These are phyloP conservation scores for Desmophyllum pertusum DNA, from an alignment of 92 coral and sea anemone species.

Conservation along the genomic window DNA sequence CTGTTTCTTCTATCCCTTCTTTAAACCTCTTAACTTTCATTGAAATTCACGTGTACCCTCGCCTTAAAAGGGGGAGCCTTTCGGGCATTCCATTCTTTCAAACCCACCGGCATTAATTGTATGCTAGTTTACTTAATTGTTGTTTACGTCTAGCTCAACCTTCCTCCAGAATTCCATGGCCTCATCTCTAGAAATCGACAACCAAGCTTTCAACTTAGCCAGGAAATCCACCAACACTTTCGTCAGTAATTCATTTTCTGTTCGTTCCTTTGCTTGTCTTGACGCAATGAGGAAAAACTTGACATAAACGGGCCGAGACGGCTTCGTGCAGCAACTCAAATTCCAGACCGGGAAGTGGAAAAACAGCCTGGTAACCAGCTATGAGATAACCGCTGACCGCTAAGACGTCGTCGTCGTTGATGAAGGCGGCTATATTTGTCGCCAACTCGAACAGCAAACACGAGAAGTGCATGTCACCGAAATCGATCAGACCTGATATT, in stretches of 20 bases:
- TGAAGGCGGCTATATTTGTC: constrained; percentile 50
- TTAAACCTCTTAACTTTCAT: too few relatives aligned
- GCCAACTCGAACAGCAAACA: constrained; percentile 64
- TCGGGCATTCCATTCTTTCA: too few relatives aligned
- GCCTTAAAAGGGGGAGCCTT: too few relatives aligned
- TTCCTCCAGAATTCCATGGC: constrained; percentile 42
- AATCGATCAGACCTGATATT: constrained; percentile 69
- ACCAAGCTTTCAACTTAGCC: constrained; percentile 32
- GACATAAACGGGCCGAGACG: constrained; percentile 64
- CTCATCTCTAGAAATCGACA: constrained; percentile 35
- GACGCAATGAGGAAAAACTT: constrained; percentile 51
- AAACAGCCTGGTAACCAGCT: constrained; percentile 79
- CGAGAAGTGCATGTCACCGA: constrained; percentile 68
- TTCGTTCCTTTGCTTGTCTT: neutral
- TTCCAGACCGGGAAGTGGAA: constrained; percentile 67
- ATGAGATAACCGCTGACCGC: constrained; percentile 67
- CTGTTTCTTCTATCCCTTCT: too few relatives aligned
- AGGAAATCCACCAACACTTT: constrained; percentile 26
- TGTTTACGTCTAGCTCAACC: neutral
- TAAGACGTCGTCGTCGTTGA: constrained; percentile 50
- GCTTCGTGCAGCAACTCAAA: constrained; percentile 61
- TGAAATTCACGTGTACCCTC: too few relatives aligned
- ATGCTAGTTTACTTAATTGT: too few relatives aligned
- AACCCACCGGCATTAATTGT: too few relatives aligned
- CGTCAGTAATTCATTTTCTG: constrained; percentile 34